phyloP scores from a whole-genome alignment of 35 echinoderm and acorn worm species.

The Strongylocentrotus purpuratus region DNA sequence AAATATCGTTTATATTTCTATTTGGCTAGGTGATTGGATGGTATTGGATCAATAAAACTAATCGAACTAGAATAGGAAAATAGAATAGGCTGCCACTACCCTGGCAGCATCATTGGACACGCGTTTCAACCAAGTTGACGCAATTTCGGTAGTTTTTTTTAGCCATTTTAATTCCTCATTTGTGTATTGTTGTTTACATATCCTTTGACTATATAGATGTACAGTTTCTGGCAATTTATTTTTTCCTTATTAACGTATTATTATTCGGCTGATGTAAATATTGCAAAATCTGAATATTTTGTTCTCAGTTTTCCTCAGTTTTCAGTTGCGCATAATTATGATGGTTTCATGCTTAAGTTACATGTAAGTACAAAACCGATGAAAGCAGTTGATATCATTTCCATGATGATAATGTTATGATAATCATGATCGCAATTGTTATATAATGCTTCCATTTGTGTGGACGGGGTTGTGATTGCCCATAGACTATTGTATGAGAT shows the following conservation, averaged over 20 bases:
- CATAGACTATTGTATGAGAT: neutral
- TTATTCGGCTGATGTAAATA: conserved; percentile 24
- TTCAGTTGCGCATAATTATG: neutral
- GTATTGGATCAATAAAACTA: neutral
- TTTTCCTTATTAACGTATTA: neutral
- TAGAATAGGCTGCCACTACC: neutral
- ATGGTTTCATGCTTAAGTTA: no score
- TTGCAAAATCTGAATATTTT: conserved; percentile 16
- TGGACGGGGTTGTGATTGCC: neutral
- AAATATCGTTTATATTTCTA: conserved; percentile 2
- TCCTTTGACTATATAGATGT: neutral
- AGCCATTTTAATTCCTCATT: neutral
- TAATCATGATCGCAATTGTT: neutral
- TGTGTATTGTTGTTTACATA: neutral
- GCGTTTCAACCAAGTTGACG: neutral
- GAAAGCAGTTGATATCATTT: neutral
- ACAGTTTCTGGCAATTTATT: neutral
- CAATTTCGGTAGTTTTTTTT: neutral
- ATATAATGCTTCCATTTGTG: neutral
- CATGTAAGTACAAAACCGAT: neutral
- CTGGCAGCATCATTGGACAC: neutral
- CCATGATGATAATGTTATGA: neutral
- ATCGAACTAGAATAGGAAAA: neutral
- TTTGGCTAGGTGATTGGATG: neutral
- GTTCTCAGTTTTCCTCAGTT: neutral